Conservation (phyloP, 2,888 invertebrate species). For the Nomada hirtipes region DNA sequence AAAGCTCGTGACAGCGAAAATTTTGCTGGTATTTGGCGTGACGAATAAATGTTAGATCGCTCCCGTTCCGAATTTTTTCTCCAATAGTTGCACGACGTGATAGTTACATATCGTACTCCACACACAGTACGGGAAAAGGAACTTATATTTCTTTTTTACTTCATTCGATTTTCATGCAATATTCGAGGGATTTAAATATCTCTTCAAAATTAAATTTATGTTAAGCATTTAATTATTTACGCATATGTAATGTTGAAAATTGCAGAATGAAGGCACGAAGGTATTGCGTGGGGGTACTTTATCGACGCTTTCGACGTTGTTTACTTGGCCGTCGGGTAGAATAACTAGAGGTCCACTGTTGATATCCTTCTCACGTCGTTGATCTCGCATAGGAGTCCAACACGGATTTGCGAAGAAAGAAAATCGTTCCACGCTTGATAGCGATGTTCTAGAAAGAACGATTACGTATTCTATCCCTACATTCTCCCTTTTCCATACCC, state of each 20-base stretch:
- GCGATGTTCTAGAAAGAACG: slow-evolving; percentile 49
- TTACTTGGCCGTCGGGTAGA: slow-evolving; percentile 25
- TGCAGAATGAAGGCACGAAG: too few species aligned
- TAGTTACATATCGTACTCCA: too few species aligned
- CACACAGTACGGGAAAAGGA: too few species aligned
- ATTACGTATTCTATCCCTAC: slow-evolving; percentile 69
- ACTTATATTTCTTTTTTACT: too few species aligned
- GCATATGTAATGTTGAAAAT: too few species aligned
- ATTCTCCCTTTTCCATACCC: slow-evolving; percentile 3
- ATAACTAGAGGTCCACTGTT: slow-evolving; percentile 9
- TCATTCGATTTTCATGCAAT: too few species aligned
- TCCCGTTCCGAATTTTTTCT: too few species aligned
- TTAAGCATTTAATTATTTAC: too few species aligned
- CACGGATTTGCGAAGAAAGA: slow-evolving; percentile 58
- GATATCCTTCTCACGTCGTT: slow-evolving; percentile 63
- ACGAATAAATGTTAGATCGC: too few species aligned
- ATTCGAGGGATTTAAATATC: too few species aligned
- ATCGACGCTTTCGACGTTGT: slow-evolving; percentile 33
- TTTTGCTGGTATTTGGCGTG: slow-evolving; percentile 3
- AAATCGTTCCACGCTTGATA: slow-evolving; percentile 61
- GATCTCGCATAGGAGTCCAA: slow-evolving; percentile 51
- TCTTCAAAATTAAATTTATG: too few species aligned
- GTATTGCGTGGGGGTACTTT: not conserved
- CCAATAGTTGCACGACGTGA: too few species aligned
- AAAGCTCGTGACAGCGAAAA: slow-evolving; percentile 28